Conservation (phyloP, 1,140 invertebrate genomes). For the Drosophila bocqueti region DNA sequence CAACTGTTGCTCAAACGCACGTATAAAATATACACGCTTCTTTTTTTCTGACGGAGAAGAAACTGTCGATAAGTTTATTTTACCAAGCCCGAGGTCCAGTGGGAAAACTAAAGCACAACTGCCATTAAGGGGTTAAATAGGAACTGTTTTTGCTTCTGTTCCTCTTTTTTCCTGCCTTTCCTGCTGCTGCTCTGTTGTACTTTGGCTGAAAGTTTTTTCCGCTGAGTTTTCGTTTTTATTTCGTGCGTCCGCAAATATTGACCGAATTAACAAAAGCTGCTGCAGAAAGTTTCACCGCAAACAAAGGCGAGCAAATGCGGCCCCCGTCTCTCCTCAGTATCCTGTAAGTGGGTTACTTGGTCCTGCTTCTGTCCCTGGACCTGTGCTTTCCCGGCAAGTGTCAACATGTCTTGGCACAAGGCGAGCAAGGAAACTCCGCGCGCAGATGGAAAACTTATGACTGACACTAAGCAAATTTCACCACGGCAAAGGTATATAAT, state of each 20-base stretch:
- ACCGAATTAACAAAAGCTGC: slow-evolving; percentile 80
- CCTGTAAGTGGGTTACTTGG: slow-evolving; percentile 21
- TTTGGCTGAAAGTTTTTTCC: slow-evolving; percentile 62
- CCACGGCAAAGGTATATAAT: neutral
- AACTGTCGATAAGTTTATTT: slow-evolving; percentile 50
- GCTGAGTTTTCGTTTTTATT: slow-evolving; percentile 81
- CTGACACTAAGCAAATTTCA: slow-evolving; percentile 19
- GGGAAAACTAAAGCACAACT: slow-evolving; percentile 54
- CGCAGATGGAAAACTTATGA: slow-evolving; percentile 34
- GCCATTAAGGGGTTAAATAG: slow-evolving; percentile 80
- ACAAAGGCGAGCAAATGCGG: slow-evolving; percentile 56
- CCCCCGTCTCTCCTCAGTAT: neutral
- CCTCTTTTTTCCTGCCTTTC: slow-evolving; percentile 36
- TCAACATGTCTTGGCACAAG: slow-evolving; percentile 38
- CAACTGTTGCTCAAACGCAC: slow-evolving; percentile 32
- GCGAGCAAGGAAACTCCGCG: neutral
- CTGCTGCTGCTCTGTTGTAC: slow-evolving; percentile 45
- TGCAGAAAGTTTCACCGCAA: slow-evolving; percentile 71
- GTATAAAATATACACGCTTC: neutral
- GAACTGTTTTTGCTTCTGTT: slow-evolving; percentile 25
- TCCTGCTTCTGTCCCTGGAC: neutral
- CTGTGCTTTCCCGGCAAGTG: slow-evolving; percentile 26
- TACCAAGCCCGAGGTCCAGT: slow-evolving; percentile 2
- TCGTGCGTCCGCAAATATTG: slow-evolving; percentile 83
- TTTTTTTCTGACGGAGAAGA: slow-evolving; percentile 16